These are phyloP conservation scores for Amyelois transitella DNA, from an alignment of 1,140 invertebrate genomes.

Conservation along the genomic window DNA sequence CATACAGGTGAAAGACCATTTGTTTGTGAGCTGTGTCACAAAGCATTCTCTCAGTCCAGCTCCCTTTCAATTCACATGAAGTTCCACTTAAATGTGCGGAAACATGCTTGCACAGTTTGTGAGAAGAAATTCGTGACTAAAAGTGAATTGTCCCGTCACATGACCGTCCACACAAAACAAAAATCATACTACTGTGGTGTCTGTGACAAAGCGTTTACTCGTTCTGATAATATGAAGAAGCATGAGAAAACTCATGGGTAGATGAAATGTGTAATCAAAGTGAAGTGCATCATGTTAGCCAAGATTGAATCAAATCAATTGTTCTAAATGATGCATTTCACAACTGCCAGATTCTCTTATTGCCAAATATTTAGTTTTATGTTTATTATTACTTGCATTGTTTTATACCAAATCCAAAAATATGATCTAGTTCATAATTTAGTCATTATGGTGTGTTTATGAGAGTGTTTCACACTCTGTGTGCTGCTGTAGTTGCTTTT, in stretches of 20 bases:
- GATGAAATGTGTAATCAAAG: constrained; percentile 11
- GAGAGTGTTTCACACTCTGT: constrained; percentile 56
- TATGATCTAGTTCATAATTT: constrained; percentile 69
- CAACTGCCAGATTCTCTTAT: constrained; percentile 61
- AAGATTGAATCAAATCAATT: not conserved
- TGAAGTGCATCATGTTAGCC: constrained; percentile 7
- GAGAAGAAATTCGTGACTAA: constrained; percentile 79
- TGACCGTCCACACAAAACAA: constrained; percentile 77
- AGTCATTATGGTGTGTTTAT: constrained; percentile 69
- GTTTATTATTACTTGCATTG: constrained; percentile 53
- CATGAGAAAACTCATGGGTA: constrained; percentile 74
- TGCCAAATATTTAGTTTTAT: constrained; percentile 71
- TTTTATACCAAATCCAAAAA: constrained; percentile 67
- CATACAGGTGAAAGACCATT: constrained; percentile 90
- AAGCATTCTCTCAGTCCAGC: constrained; percentile 77
- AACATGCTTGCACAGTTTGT: constrained; percentile 73
- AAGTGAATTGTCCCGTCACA: constrained; percentile 76
- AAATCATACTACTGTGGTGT: constrained; percentile 77
- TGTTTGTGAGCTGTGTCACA: constrained; percentile 77
- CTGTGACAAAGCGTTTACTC: constrained; percentile 74
- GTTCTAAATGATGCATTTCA: constrained; percentile 36
- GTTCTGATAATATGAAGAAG: constrained; percentile 74
- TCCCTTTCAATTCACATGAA: constrained; percentile 79
- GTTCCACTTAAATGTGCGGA: constrained; percentile 77
- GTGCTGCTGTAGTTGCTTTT: constrained; percentile 68